phyloP scores from a whole-genome alignment of 2,888 invertebrate species.

The Pseudoips prasinana region DNA sequence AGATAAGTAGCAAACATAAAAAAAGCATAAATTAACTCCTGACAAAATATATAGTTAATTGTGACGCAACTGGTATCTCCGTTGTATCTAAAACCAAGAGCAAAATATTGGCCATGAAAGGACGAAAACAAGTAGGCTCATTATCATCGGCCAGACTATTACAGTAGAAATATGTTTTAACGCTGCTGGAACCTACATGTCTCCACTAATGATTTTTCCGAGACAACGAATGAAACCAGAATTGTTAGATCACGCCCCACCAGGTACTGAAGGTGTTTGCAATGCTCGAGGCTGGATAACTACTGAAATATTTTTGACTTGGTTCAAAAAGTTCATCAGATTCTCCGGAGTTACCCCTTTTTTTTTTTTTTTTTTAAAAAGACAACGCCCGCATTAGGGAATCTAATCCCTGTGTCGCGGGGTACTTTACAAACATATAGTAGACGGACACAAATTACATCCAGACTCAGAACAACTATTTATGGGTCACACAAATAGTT shows the following conservation, averaged over 20 bases:
- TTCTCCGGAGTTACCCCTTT: slow-evolving; percentile 29
- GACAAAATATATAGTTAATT: slow-evolving; percentile 26
- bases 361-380: no score
- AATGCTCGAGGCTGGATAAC: slow-evolving; percentile 39
- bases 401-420: no score
- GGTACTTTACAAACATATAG: no score
- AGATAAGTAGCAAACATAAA: no score
- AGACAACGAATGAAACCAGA: slow-evolving; percentile 36
- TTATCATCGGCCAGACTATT: slow-evolving; percentile 28
- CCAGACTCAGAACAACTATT: no score
- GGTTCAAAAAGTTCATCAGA: slow-evolving; percentile 37
- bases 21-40: slow-evolving; percentile 32
- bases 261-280: slow-evolving; percentile 32
- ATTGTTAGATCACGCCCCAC: slow-evolving; percentile 30
- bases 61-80: slow-evolving; percentile 43
- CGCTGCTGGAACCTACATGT: no score
- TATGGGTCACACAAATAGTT: no score
- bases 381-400: no score
- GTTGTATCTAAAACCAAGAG: slow-evolving; percentile 32
- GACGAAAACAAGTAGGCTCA: slow-evolving; percentile 33
- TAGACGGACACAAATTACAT: no score
- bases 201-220: slow-evolving; percentile 30
- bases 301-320: slow-evolving; percentile 37
- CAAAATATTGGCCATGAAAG: slow-evolving; percentile 34
- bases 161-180: slow-evolving; percentile 37